phyloP scores from a whole-genome alignment of 2,797 vertebrate genomes.

The Onychomys leucogaster region DNA sequence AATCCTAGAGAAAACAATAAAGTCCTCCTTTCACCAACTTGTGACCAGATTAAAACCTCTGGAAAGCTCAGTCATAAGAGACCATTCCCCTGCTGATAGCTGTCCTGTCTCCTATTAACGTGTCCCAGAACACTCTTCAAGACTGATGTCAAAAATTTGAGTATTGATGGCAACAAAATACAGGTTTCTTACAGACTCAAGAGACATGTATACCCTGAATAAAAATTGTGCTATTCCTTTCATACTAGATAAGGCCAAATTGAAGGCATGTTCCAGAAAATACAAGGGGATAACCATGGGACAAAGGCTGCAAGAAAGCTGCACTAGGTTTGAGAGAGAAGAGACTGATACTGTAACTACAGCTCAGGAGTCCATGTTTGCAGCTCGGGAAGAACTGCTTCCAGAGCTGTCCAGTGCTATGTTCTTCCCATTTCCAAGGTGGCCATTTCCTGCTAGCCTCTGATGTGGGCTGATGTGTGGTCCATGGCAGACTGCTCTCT shows the following conservation, averaged over 20 bases:
- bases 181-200: background rate
- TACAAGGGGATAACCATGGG: background rate
- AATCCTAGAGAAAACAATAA: background rate
- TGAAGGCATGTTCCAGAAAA: background rate
- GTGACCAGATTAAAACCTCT: background rate
- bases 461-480: constrained; percentile 65
- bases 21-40: background rate
- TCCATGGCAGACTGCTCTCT: constrained; percentile 40
- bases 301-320: background rate
- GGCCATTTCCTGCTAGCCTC: background rate
- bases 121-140: background rate
- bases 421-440: background rate
- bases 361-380: background rate
- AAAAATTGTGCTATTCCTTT: background rate
- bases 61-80: background rate
- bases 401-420: background rate
- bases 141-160: background rate
- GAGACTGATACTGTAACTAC: background rate
- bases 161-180: background rate
- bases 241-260: background rate
- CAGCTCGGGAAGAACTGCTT: background rate
- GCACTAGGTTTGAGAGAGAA: background rate
- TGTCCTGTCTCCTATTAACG: background rate
- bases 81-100: background rate
- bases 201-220: background rate